These are phyloP conservation scores for Betta splendens DNA, from an alignment of 2,797 vertebrate species.

Conservation along the genomic window DNA sequence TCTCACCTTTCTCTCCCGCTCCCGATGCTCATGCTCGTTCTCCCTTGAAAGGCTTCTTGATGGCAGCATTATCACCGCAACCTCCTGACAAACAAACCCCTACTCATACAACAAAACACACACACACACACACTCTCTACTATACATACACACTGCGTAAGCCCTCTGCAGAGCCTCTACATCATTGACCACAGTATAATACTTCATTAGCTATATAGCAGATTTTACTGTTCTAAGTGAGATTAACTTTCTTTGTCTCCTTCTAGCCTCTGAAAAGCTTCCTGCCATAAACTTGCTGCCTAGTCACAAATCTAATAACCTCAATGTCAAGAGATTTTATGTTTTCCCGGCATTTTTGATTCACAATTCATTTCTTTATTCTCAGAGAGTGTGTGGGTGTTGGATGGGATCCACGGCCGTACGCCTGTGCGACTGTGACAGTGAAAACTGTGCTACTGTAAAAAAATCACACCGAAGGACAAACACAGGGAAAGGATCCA, in stretches of 20 bases:
- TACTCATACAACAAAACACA: constrained; percentile 31
- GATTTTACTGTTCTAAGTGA: constrained; percentile 73
- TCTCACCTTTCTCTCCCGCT: constrained; percentile 17
- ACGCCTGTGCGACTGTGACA: constrained; percentile 57
- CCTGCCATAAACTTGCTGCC: constrained; percentile 60
- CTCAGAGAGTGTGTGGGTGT: constrained; percentile 47
- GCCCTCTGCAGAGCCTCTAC: constrained; percentile 61
- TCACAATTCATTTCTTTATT: constrained; percentile 62
- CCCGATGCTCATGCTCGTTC: constrained; percentile 42
- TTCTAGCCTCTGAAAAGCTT: constrained; percentile 55
- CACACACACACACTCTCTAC: constrained; percentile 21
- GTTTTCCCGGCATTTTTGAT: constrained; percentile 71
- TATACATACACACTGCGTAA: constrained; percentile 28
- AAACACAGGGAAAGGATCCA: constrained; percentile 22
- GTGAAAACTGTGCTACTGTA: constrained; percentile 48
- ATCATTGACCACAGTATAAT: constrained; percentile 72
- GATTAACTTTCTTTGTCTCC: constrained; percentile 75
- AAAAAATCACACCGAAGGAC: constrained; percentile 55
- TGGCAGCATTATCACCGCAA: constrained; percentile 52
- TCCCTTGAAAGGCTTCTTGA: constrained; percentile 64
- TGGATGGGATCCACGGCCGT: constrained; percentile 69
- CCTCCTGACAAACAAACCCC: constrained; percentile 63
- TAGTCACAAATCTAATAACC: constrained; percentile 68
- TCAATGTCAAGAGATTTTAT: constrained; percentile 71
- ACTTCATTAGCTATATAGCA: constrained; percentile 78